Evolutionary conservation across 2,888 invertebrate genomes (phyloP).

Genomic region (Luperina testacea): DNA sequence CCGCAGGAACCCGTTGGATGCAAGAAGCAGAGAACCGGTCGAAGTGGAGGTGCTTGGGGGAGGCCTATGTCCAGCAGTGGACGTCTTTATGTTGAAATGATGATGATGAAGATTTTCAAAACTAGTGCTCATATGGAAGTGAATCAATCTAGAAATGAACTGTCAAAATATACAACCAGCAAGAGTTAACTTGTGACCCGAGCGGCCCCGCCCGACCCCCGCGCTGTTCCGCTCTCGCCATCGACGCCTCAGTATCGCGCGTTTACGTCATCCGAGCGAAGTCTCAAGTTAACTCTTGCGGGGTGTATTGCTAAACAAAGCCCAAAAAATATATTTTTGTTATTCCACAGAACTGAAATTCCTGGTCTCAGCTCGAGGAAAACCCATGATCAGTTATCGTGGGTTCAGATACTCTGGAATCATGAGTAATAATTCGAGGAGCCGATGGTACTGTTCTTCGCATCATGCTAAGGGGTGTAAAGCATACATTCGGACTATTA

Average conservation of each 20-base stretch:
- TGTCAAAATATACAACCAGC: background rate
- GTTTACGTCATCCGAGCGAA: no score
- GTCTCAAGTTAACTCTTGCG: no score
- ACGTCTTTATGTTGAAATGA: no score
- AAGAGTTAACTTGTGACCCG: no score
- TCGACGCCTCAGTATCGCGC: no score
- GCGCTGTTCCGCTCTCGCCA: no score
- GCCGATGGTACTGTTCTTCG: conserved; percentile 64
- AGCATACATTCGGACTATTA: conserved; percentile 66
- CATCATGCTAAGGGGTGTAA: conserved; percentile 67
- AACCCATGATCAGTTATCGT: conserved; percentile 37
- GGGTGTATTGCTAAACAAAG: background rate
- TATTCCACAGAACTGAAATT: conserved; percentile 40
- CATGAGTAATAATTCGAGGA: conserved; percentile 28
- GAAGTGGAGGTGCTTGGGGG: no score
- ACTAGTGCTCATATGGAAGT: background rate
- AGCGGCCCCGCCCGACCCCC: no score
- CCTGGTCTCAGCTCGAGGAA: conserved; percentile 40
- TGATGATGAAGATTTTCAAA: no score
- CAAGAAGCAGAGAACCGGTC: no score
- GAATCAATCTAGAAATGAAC: background rate
- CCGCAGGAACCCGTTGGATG: no score
- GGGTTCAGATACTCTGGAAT: conserved; percentile 46
- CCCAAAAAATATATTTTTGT: background rate
- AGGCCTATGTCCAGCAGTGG: no score